phyloP scores from a whole-genome alignment of 30 jellyfish, hydroid and myxozoan genomes.

The Aurelia coerulea region DNA sequence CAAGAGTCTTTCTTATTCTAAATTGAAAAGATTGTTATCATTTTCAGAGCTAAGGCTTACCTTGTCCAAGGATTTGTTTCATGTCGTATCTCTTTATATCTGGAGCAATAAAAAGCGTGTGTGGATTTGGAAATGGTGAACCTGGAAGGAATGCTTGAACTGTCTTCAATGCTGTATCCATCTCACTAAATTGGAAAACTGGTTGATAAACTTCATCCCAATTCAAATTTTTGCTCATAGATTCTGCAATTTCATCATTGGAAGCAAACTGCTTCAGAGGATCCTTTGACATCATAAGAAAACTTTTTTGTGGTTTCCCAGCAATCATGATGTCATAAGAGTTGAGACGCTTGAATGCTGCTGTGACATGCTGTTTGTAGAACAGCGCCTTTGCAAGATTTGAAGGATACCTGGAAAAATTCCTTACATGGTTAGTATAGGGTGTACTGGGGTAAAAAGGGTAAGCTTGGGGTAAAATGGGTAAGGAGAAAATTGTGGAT shows the following conservation, averaged over 20 bases:
- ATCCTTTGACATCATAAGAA: slow-evolving; percentile 64
- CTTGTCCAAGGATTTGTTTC: slow-evolving; percentile 57
- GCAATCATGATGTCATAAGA: slow-evolving; percentile 20
- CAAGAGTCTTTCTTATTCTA: not conserved
- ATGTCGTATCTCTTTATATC: slow-evolving; percentile 32
- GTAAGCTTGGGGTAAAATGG: too few relatives aligned
- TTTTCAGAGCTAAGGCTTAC: not conserved
- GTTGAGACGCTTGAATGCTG: slow-evolving; percentile 32
- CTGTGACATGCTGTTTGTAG: slow-evolving; percentile 54
- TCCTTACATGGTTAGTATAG: not conserved
- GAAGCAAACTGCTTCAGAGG: slow-evolving; percentile 46
- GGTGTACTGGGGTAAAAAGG: not conserved
- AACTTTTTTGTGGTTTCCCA: slow-evolving; percentile 66
- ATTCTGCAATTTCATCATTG: slow-evolving; percentile 30
- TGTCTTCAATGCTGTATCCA: not conserved
- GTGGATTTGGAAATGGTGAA: slow-evolving; percentile 49
- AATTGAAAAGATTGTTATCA: not conserved
- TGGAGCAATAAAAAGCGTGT: slow-evolving; percentile 58
- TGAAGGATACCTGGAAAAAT: slow-evolving; percentile 40
- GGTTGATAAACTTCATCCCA: slow-evolving; percentile 71
- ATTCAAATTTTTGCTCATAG: not conserved
- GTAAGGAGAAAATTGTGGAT: too few relatives aligned
- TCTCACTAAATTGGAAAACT: slow-evolving; percentile 30
- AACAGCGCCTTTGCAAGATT: slow-evolving; percentile 13
- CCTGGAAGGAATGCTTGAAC: slow-evolving; percentile 5